Base-by-base conservation (phyloP, 2,888 invertebrate species). In the Noctuana brunneofusca region DNA sequence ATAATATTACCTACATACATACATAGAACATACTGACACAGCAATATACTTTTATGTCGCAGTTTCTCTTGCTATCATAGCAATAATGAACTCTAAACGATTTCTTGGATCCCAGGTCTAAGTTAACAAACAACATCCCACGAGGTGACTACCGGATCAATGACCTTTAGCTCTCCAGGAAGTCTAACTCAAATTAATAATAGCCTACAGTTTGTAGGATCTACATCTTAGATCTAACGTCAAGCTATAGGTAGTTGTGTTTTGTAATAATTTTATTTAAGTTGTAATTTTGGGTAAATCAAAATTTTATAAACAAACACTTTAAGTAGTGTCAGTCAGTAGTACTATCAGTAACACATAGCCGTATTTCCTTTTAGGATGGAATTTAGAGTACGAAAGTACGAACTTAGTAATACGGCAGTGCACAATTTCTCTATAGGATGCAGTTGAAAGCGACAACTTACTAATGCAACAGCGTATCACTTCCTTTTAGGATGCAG, bases 121-220 rank as follows among this genome's bases (percentile, higher is more conserved):
- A 74, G 78, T 58, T 54, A 18, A 35, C 59, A 32, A 77, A n/a
- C 81, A 83, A 80, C 86, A 85, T 85, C 86, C 83, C 79, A 83
- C 83, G 76, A 86, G 83, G 84, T 70, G 71, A 67, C 69, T 70
- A 24, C 16, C 69, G 75, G 75, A 82, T 82, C 85, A 78, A 75
- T 77, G 78, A 86, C 86, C 87, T 71, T 68, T 58, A 65, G 67
- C 68, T 74, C 68, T 74, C 78, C 78, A 82, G 82, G 83, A 84
- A 84, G 81, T 77, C 79, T 77, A 78, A 79, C 77, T 83, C 78
- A 82, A 85, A 84, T 83, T 86, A 85, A 86, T 84, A 81, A 54
- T 46, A 48, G 54, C 54, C 60, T 53, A 48, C n/a, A n/a, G n/a
- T n/a, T n/a, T n/a, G n/a, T n/a, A n/a, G n/a, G n/a, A n/a, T n/a